These are phyloP conservation scores for Pogonomyrmex barbatus DNA, from an alignment of 1,140 invertebrate genomes.

Conservation along the genomic window DNA sequence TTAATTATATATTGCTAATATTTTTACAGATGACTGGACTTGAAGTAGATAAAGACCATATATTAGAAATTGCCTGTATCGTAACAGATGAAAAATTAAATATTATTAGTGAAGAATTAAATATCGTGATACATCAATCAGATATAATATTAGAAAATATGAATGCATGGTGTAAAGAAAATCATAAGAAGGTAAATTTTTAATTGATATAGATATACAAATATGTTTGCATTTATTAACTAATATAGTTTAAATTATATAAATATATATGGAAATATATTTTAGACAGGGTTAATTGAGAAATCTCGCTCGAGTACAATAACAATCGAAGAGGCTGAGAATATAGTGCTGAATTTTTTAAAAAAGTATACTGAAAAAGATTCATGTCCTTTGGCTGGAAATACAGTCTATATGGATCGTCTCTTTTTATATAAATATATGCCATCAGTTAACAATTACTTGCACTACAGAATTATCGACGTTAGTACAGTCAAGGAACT, in stretches of 20 bases:
- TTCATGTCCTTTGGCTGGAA: conserved; percentile 93
- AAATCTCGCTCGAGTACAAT: conserved; percentile 90
- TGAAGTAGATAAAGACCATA: conserved; percentile 91
- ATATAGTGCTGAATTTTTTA: conserved; percentile 91
- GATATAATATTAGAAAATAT: conserved; percentile 91
- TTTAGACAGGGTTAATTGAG: conserved; percentile 92
- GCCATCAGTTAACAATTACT: conserved; percentile 91
- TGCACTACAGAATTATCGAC: conserved; percentile 98
- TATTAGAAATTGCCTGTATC: conserved; percentile 95
- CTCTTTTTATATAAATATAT: conserved; percentile 92
- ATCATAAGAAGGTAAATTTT: conserved; percentile 90
- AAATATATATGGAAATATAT: conserved; percentile 36
- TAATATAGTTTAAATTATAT: conserved; percentile 17
- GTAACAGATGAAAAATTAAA: conserved; percentile 94
- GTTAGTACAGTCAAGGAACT: conserved; percentile 96
- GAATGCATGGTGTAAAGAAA: conserved; percentile 93
- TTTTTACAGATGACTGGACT: conserved; percentile 87
- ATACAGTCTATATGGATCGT: conserved; percentile 95
- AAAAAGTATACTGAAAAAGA: conserved; percentile 89
- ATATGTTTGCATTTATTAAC: not conserved
- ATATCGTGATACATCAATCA: conserved; percentile 94
- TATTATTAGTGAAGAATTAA: conserved; percentile 91
- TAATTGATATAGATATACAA: not conserved
- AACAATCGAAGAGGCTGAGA: conserved; percentile 89
- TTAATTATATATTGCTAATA: not conserved